These are phyloP conservation scores for Odontamblyopus lacepedii DNA, from an alignment of 2,797 vertebrate genomes.

Conservation along the genomic window DNA sequence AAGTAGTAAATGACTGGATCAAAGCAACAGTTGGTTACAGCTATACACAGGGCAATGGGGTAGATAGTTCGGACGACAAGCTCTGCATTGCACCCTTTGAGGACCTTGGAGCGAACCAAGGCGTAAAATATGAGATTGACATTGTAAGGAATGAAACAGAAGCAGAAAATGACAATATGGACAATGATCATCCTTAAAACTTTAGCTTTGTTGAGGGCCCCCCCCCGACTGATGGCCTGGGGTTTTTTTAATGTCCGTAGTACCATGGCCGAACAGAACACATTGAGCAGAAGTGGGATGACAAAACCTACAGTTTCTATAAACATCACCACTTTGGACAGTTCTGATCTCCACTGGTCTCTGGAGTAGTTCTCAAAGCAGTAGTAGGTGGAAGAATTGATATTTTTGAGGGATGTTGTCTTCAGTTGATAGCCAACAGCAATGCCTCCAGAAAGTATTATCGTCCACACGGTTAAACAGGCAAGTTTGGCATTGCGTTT, in stretches of 20 bases:
- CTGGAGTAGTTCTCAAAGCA: constrained; percentile 95
- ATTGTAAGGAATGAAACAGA: constrained; percentile 96
- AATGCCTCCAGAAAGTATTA: constrained; percentile 86
- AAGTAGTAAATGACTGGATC: constrained; percentile 98
- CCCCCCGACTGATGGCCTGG: constrained; percentile 78
- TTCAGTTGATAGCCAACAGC: constrained; percentile 83
- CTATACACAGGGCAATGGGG: constrained; percentile 91
- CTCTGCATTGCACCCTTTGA: constrained; percentile 82
- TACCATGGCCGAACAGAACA: constrained; percentile 91
- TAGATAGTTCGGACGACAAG: constrained; percentile 88
- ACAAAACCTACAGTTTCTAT: constrained; percentile 94
- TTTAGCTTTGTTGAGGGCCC: constrained; percentile 88
- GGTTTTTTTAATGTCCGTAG: constrained; percentile 85
- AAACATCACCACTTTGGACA: constrained; percentile 92
- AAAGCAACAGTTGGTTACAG: constrained; percentile 96
- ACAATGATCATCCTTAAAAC: constrained; percentile 93
- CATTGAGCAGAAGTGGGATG: constrained; percentile 89
- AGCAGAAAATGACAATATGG: constrained; percentile 91
- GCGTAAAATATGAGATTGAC: constrained; percentile 92
- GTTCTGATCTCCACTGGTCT: constrained; percentile 85
- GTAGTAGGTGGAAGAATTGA: constrained; percentile 22
- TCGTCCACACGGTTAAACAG: constrained; percentile 86
- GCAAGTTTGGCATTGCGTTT: constrained; percentile 88
- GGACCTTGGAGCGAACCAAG: constrained; percentile 87
- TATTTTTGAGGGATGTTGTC: constrained; percentile 52